A percentile compares a stretch with the other conserved stretches of the same genome.
These are phyloP conservation scores for Atta cephalotes DNA, from an alignment of 1,140 invertebrate species.

Conservation along the genomic window DNA sequence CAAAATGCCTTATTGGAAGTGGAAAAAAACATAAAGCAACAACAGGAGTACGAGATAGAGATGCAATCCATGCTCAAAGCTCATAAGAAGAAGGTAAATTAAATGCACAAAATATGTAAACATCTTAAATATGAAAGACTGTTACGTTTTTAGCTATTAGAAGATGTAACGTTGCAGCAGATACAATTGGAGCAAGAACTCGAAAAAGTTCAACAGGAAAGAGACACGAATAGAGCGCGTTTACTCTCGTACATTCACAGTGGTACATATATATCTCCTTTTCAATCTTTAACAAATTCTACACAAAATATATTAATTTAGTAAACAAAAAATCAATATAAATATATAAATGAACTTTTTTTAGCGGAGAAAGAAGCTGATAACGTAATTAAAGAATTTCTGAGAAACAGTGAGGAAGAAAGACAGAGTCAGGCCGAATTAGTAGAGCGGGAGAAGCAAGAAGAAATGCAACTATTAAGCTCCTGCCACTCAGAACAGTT, in stretches of 20 bases:
- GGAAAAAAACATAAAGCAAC: constrained; percentile 86
- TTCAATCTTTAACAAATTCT: constrained; percentile 81
- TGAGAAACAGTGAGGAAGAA: constrained; percentile 87
- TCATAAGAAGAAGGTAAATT: constrained; percentile 86
- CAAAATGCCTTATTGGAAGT: constrained; percentile 87
- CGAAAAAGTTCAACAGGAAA: constrained; percentile 89
- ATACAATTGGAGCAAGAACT: constrained; percentile 89
- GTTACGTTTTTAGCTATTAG: constrained; percentile 86
- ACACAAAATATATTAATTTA: constrained; percentile 75
- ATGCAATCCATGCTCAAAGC: constrained; percentile 86
- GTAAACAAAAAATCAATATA: constrained; percentile 15
- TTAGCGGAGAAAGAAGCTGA: constrained; percentile 89
- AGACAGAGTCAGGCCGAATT: constrained; percentile 88
- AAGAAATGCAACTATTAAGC: constrained; percentile 88
- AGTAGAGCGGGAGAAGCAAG: constrained; percentile 88
- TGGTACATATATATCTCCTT: constrained; percentile 70
- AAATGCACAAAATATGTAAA: neutral
- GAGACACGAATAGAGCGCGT: constrained; percentile 88
- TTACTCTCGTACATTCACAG: constrained; percentile 85
- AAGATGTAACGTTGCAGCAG: constrained; percentile 88
- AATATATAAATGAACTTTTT: constrained; percentile 52
- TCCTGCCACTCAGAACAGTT: constrained; percentile 85
- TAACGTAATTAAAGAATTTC: constrained; percentile 89
- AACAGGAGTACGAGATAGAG: constrained; percentile 87
- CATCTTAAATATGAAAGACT: neutral